Evolutionary conservation across 2,113 vertebrate species (phyloP), one percentile per base, ranked within the genome.

Genomic region (Misgurnus anguillicaudatus): DNA sequence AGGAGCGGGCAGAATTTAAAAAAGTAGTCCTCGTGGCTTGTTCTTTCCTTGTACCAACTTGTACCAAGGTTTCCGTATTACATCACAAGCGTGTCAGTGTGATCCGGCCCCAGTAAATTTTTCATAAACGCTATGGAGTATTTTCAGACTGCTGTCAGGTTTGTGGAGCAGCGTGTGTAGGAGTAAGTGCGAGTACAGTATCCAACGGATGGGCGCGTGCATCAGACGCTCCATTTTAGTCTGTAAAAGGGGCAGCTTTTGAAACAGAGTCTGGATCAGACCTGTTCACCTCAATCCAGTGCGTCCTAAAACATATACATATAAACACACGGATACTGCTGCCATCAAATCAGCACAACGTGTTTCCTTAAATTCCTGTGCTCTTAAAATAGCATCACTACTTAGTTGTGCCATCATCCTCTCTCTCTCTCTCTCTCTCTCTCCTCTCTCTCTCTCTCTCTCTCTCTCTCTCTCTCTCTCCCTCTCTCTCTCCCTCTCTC

Each of bases 361-460:
- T 19, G 13, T 21, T 75, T 73, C 68, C n/a, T 85, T 64, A 53
- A 82, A 51, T 80, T 61, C 75, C 24, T 64, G 61, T 16, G 31
- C 60, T 48, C 38, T 62, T 31, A 41, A 3, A 53, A 58, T 21
- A 80, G 73, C 57, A 73, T 19, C 36, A 1, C 51, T 36, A 41
- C 55, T 72, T 51, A 72, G 6, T 41, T 58, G n/a, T 5, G 31
- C 6, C 68, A 39, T 51, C 36, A 64, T 79, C 78, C 74, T 41
- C 57, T 80, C 83, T n/a, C 74, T 8, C 24, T 9, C 19, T 64
- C 60, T 72, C 45, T 61, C 58, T 75, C 75, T 81, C 57, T 24
- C 13, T 65, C 45, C 21, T 31, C 21, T 13, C 39, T 31, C 39
- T 24, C 47, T 41, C n/a, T 74, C 72, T 47, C 42, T 16, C 4